Evolutionary conservation across 2,113 vertebrate genomes (phyloP).

Genomic region (Electrona antarctica): DNA sequence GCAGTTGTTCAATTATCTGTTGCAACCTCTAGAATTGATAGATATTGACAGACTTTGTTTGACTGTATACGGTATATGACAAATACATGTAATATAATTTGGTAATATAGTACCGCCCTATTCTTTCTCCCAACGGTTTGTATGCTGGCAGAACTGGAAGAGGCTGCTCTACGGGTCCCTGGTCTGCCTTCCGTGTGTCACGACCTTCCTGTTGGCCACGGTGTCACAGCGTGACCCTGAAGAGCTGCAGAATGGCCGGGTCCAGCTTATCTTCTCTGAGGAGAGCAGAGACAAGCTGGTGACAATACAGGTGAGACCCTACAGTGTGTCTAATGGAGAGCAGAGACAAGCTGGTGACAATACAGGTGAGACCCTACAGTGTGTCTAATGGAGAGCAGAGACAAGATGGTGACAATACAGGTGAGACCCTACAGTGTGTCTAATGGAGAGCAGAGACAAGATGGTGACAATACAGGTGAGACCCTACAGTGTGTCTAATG

Average conservation of each 20-base stretch:
- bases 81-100: background rate
- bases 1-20: background rate
- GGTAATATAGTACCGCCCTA: background rate
- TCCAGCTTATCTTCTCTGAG: no score
- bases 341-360: constrained; percentile 76
- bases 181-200: constrained; percentile 90
- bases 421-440: no score
- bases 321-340: constrained; percentile 80
- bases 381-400: no score
- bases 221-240: constrained; percentile 70
- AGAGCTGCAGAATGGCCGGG: no score
- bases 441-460: no score
- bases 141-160: constrained; percentile 93
- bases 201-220: constrained; percentile 90
- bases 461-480: no score
- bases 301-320: constrained; percentile 71
- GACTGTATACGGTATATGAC: background rate
- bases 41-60: background rate
- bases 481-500: no score
- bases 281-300: no score
- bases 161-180: constrained; percentile 90
- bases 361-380: constrained; percentile 28
- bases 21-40: background rate
- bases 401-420: no score
- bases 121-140: constrained; percentile 71